A percentile compares a stretch with the other conserved stretches of the same genome.
Conservation (phyloP, 2,113 vertebrate genomes). For the Corythornis vintsioides region DNA sequence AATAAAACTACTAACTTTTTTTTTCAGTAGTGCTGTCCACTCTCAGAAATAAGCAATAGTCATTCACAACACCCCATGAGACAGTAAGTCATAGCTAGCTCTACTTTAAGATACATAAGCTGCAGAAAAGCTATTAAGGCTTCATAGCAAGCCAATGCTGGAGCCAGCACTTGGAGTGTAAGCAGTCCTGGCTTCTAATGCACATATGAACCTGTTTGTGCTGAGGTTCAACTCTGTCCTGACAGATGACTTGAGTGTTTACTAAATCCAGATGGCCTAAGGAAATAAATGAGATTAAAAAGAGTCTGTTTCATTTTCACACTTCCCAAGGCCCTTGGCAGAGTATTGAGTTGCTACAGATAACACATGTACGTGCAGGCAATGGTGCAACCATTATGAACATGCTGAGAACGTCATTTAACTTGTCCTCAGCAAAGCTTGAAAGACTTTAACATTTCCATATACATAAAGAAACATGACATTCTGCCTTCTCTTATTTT, state of each 20-base stretch:
- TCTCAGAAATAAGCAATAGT: constrained; percentile 15
- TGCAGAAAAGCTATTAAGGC: constrained; percentile 41
- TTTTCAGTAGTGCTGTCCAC: not conserved
- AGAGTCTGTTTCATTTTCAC: constrained; percentile 38
- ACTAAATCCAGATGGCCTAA: constrained; percentile 61
- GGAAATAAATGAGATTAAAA: constrained; percentile 62
- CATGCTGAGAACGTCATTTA: not conserved
- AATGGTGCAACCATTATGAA: not conserved
- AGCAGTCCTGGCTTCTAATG: constrained; percentile 11
- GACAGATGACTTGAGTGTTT: constrained; percentile 28
- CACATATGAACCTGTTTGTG: constrained; percentile 36
- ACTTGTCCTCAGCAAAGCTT: not conserved
- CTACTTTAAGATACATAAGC: constrained; percentile 30
- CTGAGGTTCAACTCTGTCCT: constrained; percentile 48
- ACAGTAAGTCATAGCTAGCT: constrained; percentile 25
- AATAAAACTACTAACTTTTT: not conserved
- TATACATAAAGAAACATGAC: not conserved
- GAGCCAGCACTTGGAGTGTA: not conserved
- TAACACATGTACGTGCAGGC: not conserved
- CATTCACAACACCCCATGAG: constrained; percentile 17
- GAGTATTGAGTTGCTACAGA: constrained; percentile 11
- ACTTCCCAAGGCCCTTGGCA: constrained; percentile 30
- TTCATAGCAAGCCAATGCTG: not conserved
- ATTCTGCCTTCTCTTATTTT: not conserved
- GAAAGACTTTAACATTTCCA: not conserved